A percentile compares a stretch with the other conserved stretches of the same genome.
Conservation (phyloP, 2,888 invertebrate species). For the Lumbricus terrestris region DNA sequence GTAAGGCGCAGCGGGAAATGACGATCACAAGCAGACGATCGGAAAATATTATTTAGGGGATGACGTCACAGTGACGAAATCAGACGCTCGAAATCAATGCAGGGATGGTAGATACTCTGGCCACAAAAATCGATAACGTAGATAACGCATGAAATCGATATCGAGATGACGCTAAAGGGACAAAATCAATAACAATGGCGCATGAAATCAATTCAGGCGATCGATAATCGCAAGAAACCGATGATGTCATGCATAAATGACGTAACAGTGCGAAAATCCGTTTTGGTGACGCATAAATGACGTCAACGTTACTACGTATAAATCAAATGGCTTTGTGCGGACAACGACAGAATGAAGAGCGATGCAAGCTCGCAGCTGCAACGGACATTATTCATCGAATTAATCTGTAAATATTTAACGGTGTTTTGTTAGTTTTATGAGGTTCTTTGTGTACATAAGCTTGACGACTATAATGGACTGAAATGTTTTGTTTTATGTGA, state of each 20-base stretch:
- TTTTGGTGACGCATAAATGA: not conserved
- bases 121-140: too few relatives aligned
- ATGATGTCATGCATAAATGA: too few relatives aligned
- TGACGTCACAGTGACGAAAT: not conserved
- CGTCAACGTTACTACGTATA: not conserved
- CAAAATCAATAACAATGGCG: too few relatives aligned
- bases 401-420: not conserved
- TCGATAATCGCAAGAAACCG: too few relatives aligned
- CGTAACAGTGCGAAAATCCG: not conserved
- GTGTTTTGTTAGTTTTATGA: not conserved
- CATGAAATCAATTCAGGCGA: too few relatives aligned
- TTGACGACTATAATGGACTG: not conserved
- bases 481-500: not conserved
- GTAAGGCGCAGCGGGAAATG: constrained; percentile 21
- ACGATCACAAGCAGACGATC: not conserved
- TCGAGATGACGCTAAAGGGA: too few relatives aligned
- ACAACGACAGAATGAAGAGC: not conserved
- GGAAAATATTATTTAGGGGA: not conserved
- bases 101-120: too few relatives aligned
- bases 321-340: not conserved
- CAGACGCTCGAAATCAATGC: not conserved
- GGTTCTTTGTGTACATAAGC: not conserved
- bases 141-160: too few relatives aligned
- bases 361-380: too few relatives aligned
- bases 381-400: not conserved